Evolutionary conservation across 2,113 vertebrate genomes (phyloP), one percentile per base, ranked within the genome.

Genomic region (Sceloporus undulatus): DNA sequence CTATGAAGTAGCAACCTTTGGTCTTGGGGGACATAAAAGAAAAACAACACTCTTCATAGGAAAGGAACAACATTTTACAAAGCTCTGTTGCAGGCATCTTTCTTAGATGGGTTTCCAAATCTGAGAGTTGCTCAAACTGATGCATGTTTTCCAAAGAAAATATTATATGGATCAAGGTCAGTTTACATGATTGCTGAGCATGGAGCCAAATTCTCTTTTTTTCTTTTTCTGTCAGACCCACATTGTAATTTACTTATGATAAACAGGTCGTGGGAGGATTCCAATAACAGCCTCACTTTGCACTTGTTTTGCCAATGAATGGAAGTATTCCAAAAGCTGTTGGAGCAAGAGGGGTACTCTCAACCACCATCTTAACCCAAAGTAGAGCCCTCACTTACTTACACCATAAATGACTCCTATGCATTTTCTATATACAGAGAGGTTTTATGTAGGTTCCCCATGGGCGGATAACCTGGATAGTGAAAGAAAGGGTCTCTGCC

Each of bases 1-100:
- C 77, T 78, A 79, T 10, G 8, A 34, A 91, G 87, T 19, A 87
- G n/a, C 87, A 82, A 62, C 27, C 56, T 34, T 79, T 75, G 70
- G 38, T 85, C 89, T 52, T 54, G 56, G 19, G 29, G 83, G 48
- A 21, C 52, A 0, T 1, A 75, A 75, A 89, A 83, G 71, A 27
- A 68, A 13, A 18, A 1, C 56, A 80, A 27, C 71, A 52, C 82
- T 77, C 54, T 80, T 88, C 62, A 34, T 25, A 73, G 52, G 85
- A 27, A 80, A 80, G 54, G 56, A 54, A 11, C 29, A 84, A 38
- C 13, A 56, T 10, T 86, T 87, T 29, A 19, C n/a, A 81, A 62
- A 84, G 42, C 40, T 83, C 27, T 21, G 25, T 19, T 18, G 10
- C 48, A 86, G 38, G 56, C 23, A 70, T 29, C 52, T 68, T 87